Conservation (phyloP, 2,113 vertebrate species). For the Microcebus tavaratra region DNA sequence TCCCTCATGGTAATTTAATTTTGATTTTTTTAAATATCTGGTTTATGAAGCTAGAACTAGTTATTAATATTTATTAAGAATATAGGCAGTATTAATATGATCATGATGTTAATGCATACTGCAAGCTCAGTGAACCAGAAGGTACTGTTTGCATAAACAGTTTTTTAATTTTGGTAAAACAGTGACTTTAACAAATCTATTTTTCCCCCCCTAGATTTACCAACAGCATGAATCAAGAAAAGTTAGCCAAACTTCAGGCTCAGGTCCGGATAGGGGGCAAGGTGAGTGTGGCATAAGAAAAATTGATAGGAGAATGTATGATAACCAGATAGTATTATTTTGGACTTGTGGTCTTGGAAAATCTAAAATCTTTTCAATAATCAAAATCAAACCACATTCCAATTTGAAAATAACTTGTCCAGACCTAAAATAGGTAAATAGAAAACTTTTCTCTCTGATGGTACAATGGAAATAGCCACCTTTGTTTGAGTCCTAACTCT, state of each 20-base stretch:
- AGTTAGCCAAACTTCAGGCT: constrained; percentile 97
- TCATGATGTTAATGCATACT: constrained; percentile 14
- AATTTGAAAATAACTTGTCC: constrained; percentile 56
- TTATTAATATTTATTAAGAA: constrained; percentile 44
- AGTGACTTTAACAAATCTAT: constrained; percentile 76
- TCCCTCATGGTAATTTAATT: constrained; percentile 23
- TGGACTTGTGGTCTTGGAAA: constrained; percentile 61
- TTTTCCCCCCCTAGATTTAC: constrained; percentile 57
- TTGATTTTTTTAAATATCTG: neutral
- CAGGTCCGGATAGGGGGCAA: constrained; percentile 99
- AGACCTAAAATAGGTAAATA: constrained; percentile 34
- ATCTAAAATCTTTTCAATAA: constrained; percentile 38
- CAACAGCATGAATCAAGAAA: constrained; percentile 97
- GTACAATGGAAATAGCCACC: constrained; percentile 10
- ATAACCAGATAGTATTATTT: constrained; percentile 51
- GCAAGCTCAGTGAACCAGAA: constrained; percentile 53
- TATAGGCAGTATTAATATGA: constrained; percentile 42
- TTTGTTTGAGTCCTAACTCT: constrained; percentile 40
- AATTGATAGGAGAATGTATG: constrained; percentile 63
- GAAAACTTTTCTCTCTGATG: constrained; percentile 23
- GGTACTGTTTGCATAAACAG: constrained; percentile 66
- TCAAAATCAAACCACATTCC: constrained; percentile 67
- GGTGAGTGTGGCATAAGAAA: constrained; percentile 86
- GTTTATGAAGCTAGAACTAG: constrained; percentile 54
- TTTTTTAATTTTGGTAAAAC: constrained; percentile 62